Evolutionary conservation across 2,113 vertebrate genomes (phyloP), one percentile per base, ranked within the genome.

Genomic region (Progne subis): DNA sequence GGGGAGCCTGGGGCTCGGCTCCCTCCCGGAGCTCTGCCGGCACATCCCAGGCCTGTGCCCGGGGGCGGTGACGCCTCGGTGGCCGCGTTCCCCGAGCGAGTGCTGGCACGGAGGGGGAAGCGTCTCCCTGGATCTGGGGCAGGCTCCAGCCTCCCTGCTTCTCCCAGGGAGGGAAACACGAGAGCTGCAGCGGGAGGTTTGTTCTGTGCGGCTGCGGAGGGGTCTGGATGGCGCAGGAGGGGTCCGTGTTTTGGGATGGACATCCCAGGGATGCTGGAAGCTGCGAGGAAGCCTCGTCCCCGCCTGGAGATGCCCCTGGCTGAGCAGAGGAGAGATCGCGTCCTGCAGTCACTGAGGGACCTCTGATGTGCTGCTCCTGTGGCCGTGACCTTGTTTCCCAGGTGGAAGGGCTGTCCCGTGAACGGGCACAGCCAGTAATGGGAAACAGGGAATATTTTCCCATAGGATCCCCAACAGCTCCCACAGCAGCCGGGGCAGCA

Each of bases 51-150:
- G 75, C 88, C 88, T 8, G 34, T 2, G 72, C 32, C 70, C 1
- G 82, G 84, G 82, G 92, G 91, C 7, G 85, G 85, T 2, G 78
- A 28, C 64, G 67, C 61, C 52, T 59, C 6, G 15, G 56, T 71
- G 94, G 72, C 87, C 5, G 9, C 6, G 20, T 37, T 92, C 1
- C 1, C 47, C 3, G 18, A 88, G 80, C 83, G 12, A 79, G 92
- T 56, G 86, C 65, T 81, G 92, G 68, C 68, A 52, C 2, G 0
- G 86, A 67, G 91, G 67, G 78, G 82, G 81, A 94, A 91, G 89
- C 16, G 90, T 85, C 41, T 86, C 3, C 5, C 84, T 3, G 65
- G 56, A 92, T 91, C 91, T 95, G 64, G 96, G 95, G 88, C 96
- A 94, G 85, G 52, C 93, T 95, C 80, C 85, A 59, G 74, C 74